Evolutionary conservation across 2,888 invertebrate species (phyloP).

Genomic region (Rhagium mordax): DNA sequence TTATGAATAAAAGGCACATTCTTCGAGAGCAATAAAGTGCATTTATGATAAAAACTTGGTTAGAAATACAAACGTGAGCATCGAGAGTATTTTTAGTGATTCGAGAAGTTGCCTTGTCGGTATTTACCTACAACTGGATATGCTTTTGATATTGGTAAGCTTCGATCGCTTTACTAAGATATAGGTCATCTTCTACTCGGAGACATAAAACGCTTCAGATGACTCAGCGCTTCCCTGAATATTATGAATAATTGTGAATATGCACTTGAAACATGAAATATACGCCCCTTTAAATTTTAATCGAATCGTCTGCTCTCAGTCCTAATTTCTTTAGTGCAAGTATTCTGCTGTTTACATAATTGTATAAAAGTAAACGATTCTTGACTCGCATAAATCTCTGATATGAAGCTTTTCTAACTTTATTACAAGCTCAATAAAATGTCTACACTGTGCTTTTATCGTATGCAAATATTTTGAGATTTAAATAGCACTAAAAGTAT

Average conservation of each 20-base stretch:
- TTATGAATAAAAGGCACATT: slow-evolving; percentile 28
- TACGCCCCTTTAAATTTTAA: slow-evolving; percentile 16
- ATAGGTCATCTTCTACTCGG: slow-evolving; percentile 40
- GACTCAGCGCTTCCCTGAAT: slow-evolving; percentile 41
- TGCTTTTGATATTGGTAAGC: slow-evolving; percentile 40
- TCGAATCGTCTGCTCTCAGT: not conserved
- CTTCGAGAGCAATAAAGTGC: slow-evolving; percentile 31
- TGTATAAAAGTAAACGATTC: not conserved
- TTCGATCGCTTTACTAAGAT: slow-evolving; percentile 34
- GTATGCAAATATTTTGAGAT: not conserved
- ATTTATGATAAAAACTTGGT: slow-evolving; percentile 33
- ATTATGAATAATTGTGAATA: slow-evolving; percentile 48
- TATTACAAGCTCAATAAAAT: not conserved
- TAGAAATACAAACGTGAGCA: slow-evolving; percentile 23
- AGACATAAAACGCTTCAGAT: slow-evolving; percentile 40
- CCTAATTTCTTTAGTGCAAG: not conserved
- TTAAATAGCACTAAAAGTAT: not conserved
- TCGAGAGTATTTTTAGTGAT: slow-evolving; percentile 15
- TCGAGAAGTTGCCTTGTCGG: slow-evolving; percentile 31
- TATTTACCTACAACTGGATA: slow-evolving; percentile 38
- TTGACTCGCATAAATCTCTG: not conserved
- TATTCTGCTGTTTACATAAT: not conserved
- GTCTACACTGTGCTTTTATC: not conserved
- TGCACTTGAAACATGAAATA: slow-evolving; percentile 40
- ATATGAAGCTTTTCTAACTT: not conserved